phyloP scores from a whole-genome alignment of 2,113 vertebrate species.

The Orycteropus afer region DNA sequence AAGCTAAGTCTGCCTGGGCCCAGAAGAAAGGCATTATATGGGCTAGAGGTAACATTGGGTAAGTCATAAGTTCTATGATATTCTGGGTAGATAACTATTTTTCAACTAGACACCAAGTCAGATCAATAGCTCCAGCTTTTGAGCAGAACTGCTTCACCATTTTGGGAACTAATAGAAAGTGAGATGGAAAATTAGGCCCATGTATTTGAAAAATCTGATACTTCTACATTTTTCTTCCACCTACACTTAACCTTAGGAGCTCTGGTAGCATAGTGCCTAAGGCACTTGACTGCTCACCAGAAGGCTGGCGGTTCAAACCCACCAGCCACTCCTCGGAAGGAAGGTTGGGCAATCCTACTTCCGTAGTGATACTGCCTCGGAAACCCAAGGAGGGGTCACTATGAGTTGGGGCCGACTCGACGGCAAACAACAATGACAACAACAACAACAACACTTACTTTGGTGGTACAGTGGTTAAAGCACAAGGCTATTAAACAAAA shows the following conservation, averaged over 20 bases:
- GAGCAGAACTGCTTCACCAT: background rate
- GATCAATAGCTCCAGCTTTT: background rate
- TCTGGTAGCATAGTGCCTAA: too few relatives aligned
- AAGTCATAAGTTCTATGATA: background rate
- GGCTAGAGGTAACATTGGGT: background rate
- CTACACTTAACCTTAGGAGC: background rate
- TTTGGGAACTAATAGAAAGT: background rate
- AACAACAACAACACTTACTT: too few relatives aligned
- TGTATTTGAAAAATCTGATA: background rate
- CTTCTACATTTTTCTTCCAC: background rate
- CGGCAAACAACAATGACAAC: too few relatives aligned
- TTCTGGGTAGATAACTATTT: background rate
- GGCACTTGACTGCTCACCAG: too few relatives aligned
- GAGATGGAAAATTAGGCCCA: background rate
- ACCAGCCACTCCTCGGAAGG: too few relatives aligned
- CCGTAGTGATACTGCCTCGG: too few relatives aligned
- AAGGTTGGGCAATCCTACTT: too few relatives aligned
- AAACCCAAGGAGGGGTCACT: too few relatives aligned
- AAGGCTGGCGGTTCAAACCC: too few relatives aligned
- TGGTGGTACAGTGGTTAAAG: too few relatives aligned
- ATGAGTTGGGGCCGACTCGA: too few relatives aligned
- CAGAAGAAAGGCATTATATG: background rate
- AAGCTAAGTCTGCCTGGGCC: background rate
- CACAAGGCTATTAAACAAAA: too few relatives aligned
- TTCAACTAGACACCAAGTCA: background rate